These are phyloP conservation scores for Heliocidaris erythrogramma DNA, from an alignment of 35 echinoderm and acorn worm species.

Conservation along the genomic window DNA sequence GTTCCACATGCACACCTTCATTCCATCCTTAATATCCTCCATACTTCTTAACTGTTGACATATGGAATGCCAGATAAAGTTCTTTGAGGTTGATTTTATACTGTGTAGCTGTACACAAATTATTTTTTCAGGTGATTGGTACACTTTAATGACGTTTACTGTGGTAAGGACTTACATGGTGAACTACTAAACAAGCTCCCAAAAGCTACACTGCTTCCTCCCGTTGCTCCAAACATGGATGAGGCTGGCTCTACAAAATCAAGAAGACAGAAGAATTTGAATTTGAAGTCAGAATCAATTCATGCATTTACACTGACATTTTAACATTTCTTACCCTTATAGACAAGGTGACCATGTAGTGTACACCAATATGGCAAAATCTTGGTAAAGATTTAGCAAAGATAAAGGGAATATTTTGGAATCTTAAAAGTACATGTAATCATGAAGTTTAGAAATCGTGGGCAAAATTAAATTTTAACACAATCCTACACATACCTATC, in stretches of 20 bases:
- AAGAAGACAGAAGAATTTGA: not conserved
- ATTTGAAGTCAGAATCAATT: not conserved
- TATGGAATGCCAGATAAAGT: too few species aligned
- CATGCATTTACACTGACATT: not conserved
- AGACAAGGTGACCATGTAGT: not conserved
- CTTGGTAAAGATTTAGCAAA: not conserved
- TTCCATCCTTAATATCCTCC: too few species aligned
- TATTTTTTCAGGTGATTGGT: too few species aligned
- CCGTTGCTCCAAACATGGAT: not conserved
- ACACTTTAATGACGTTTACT: not conserved
- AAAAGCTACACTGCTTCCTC: not conserved
- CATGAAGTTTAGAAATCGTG: not conserved
- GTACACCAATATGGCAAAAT: too few species aligned
- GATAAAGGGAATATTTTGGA: not conserved
- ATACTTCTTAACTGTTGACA: too few species aligned
- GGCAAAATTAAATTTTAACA: not conserved
- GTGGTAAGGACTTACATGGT: not conserved
- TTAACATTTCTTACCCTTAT: not conserved
- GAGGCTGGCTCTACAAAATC: not conserved
- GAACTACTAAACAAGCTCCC: not conserved
- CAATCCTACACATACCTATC: not conserved
- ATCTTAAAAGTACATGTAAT: too few species aligned
- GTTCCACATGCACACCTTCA: too few species aligned
- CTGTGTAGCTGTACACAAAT: too few species aligned
- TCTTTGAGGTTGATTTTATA: too few species aligned